phyloP scores from a whole-genome alignment of 2,888 invertebrate genomes.

The Papilio gigon region DNA sequence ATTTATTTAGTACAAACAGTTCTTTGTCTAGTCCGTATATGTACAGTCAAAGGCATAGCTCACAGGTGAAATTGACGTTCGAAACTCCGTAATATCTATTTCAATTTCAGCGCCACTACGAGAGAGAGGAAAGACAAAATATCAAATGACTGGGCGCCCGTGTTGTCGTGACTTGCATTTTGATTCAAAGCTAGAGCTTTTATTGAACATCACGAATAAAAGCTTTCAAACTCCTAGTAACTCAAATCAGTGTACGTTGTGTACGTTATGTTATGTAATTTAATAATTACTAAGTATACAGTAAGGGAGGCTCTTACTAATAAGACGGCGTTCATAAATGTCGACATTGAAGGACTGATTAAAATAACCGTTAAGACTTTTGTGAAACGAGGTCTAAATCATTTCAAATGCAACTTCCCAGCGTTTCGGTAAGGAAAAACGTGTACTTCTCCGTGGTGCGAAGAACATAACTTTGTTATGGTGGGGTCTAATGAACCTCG shows the following conservation, averaged over 20 bases:
- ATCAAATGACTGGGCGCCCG: constrained; percentile 23
- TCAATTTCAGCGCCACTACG: constrained; percentile 27
- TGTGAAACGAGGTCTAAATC: too few relatives aligned
- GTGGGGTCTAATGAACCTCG: too few relatives aligned
- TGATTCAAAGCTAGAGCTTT: constrained; percentile 11
- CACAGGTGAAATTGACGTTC: constrained; percentile 47
- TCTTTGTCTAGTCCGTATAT: not conserved
- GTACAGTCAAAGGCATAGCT: not conserved
- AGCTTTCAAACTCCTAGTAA: not conserved
- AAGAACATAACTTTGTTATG: too few relatives aligned
- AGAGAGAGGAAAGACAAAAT: constrained; percentile 30
- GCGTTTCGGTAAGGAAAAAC: too few relatives aligned
- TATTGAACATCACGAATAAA: not conserved
- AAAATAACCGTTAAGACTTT: too few relatives aligned
- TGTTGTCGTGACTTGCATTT: constrained; percentile 26
- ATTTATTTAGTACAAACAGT: not conserved
- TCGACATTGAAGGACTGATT: too few relatives aligned
- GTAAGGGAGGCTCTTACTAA: too few relatives aligned
- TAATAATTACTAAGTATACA: too few relatives aligned
- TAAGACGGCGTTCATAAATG: too few relatives aligned
- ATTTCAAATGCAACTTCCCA: too few relatives aligned
- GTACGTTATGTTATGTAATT: too few relatives aligned
- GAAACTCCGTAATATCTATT: constrained; percentile 42
- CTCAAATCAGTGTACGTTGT: not conserved
- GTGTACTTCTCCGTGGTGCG: too few relatives aligned